Conservation (phyloP, 2,113 vertebrate species). For the Ochotona curzoniae region DNA sequence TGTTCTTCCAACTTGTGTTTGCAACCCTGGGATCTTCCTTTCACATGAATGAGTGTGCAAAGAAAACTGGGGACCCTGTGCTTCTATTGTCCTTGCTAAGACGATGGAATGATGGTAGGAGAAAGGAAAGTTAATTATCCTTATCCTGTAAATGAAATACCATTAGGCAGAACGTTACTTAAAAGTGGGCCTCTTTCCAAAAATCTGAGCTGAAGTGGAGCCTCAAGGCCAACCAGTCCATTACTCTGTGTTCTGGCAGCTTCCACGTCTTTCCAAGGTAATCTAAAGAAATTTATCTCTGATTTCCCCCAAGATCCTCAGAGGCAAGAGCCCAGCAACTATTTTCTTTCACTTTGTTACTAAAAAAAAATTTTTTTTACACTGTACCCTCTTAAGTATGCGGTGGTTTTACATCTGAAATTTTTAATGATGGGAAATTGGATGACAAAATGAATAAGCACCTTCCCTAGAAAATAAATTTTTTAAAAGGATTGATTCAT, state of each 20-base stretch:
- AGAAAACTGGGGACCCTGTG: constrained; percentile 6
- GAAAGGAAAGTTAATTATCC: not conserved
- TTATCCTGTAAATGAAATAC: constrained; percentile 41
- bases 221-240: not conserved
- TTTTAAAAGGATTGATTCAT: constrained; percentile 41
- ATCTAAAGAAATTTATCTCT: constrained; percentile 37
- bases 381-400: not conserved
- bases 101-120: not conserved
- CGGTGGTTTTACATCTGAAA: constrained; percentile 59
- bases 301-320: not conserved
- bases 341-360: constrained; percentile 56
- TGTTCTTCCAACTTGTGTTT: constrained; percentile 29
- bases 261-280: constrained; percentile 17
- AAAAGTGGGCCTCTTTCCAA: constrained; percentile 2
- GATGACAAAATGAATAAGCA: constrained; percentile 75
- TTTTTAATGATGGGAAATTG: constrained; percentile 67
- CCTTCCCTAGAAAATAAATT: constrained; percentile 64
- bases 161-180: constrained; percentile 30
- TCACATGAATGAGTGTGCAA: constrained; percentile 6
- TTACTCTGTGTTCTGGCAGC: not conserved
- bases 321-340: constrained; percentile 17
- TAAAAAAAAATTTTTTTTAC: constrained; percentile 60
- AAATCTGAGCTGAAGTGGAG: constrained; percentile 20
- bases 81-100: constrained; percentile 34
- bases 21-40: constrained; percentile 28